These are phyloP conservation scores for Holotrichia oblita DNA, from an alignment of 1,140 invertebrate species.

Conservation along the genomic window DNA sequence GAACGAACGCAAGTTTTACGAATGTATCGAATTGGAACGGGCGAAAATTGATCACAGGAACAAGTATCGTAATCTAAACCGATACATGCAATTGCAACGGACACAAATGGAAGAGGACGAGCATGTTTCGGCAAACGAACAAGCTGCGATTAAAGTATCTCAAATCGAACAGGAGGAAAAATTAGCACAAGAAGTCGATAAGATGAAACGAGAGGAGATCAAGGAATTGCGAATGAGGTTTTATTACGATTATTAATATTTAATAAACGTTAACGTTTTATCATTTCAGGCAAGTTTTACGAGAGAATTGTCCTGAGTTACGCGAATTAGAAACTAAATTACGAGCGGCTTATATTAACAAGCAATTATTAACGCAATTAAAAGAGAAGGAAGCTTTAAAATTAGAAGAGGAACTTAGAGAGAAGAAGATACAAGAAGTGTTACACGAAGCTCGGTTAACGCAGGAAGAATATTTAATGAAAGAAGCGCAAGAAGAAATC, in stretches of 20 bases:
- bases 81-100: constrained; percentile 51
- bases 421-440: constrained; percentile 46
- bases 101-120: constrained; percentile 50
- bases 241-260: background rate
- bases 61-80: constrained; percentile 48
- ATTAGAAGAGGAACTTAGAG: constrained; percentile 47
- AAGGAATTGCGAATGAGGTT: constrained; percentile 44
- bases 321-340: constrained; percentile 59
- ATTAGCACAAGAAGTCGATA: constrained; percentile 53
- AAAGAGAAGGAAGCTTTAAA: constrained; percentile 59
- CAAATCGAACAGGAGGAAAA: constrained; percentile 51
- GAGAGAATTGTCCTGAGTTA: constrained; percentile 61
- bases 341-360: constrained; percentile 59
- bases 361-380: constrained; percentile 59
- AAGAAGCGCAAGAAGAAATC: constrained; percentile 50
- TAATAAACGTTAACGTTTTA: too few species aligned
- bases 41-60: constrained; percentile 51
- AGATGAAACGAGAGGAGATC: constrained; percentile 54
- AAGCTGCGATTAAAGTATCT: constrained; percentile 47
- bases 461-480: constrained; percentile 50
- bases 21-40: constrained; percentile 47
- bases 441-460: constrained; percentile 47
- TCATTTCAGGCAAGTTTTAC: constrained; percentile 54
- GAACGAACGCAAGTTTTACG: constrained; percentile 45
- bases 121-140: constrained; percentile 42